These are phyloP conservation scores for Orthonychiurus folsomi DNA, from an alignment of 2,888 invertebrate genomes.

Conservation along the genomic window DNA sequence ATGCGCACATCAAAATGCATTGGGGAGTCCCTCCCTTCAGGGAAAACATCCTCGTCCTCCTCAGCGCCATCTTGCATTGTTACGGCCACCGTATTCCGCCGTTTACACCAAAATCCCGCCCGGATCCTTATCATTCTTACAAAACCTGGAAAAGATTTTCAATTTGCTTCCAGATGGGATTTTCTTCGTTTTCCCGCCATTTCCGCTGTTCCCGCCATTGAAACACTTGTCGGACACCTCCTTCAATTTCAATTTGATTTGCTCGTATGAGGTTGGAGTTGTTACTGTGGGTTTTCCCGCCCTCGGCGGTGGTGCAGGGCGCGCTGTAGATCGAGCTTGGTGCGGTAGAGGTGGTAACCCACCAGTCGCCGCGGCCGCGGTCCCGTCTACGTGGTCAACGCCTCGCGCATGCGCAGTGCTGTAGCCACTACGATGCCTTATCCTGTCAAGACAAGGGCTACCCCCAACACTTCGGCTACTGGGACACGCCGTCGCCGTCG, in stretches of 20 bases:
- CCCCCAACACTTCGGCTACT: background rate
- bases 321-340: slow-evolving; percentile 13
- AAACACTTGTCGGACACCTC: slow-evolving; percentile 38
- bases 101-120: slow-evolving; percentile 54
- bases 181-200: slow-evolving; percentile 14
- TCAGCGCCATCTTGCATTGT: slow-evolving; percentile 12
- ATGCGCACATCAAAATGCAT: background rate
- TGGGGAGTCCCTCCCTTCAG: background rate
- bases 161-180: slow-evolving; percentile 14
- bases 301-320: slow-evolving; percentile 8
- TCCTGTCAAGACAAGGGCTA: slow-evolving; percentile 37
- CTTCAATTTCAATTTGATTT: slow-evolving; percentile 35
- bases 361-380: slow-evolving; percentile 13
- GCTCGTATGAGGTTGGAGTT: slow-evolving; percentile 30
- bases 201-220: slow-evolving; percentile 15
- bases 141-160: slow-evolving; percentile 17
- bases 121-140: slow-evolving; percentile 44
- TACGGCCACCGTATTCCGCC: background rate
- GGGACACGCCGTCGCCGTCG: background rate
- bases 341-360: slow-evolving; percentile 37
- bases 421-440: slow-evolving; percentile 19
- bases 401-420: background rate
- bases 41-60: slow-evolving; percentile 10
- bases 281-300: background rate
- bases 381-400: background rate